Base-by-base conservation (phyloP, 2,888 invertebrate genomes). In the Papilio protenor region DNA sequence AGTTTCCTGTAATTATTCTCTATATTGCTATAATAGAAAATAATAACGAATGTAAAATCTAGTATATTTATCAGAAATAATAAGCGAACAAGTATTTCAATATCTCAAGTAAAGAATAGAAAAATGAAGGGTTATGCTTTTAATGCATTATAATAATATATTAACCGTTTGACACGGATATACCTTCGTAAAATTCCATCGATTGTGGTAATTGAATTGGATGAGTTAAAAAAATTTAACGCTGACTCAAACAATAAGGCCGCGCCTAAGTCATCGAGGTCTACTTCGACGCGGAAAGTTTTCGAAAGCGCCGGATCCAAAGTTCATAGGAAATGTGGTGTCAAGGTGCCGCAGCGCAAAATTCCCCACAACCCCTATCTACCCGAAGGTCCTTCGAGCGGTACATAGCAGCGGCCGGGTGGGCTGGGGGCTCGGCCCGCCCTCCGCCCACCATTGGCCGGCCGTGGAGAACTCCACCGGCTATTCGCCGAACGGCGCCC, bases 401-500 rank as follows among this genome's bases (percentile, higher is more conserved):
- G 84, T 87, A 88, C 86, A 90, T 91, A 91, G 85, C 84, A 84
- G 84, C 86, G 84, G 82, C 85, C 90, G 91, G 90, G 90, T 85
- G 90, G 87, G 88, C 84, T 82, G 83, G 81, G 83, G 88, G 77
- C 87, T 88, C 88, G 89, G 90, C 91, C 82, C 81, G 84, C 84
- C 82, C 81, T 84, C 84, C 85, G 85, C 83, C 85, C 85, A 85
- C 87, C 84, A 91, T 91, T 91, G 91, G 91, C 86, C 83, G 83
- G 79, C 83, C 80, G 83, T 83, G 86, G 86, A 84, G 86, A 88
- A 85, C 87, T 89, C 89, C 87, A 84, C 83, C 85, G 83, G 85
- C 86, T 85, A 91, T 91, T 91, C 91, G 90, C 86, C 86, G 87
- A 84, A 84, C 83, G 84, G 83, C 83, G 88, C 91, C 91, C 91